Conservation (phyloP, 2,113 vertebrate genomes). For the Mesitornis unicolor region DNA sequence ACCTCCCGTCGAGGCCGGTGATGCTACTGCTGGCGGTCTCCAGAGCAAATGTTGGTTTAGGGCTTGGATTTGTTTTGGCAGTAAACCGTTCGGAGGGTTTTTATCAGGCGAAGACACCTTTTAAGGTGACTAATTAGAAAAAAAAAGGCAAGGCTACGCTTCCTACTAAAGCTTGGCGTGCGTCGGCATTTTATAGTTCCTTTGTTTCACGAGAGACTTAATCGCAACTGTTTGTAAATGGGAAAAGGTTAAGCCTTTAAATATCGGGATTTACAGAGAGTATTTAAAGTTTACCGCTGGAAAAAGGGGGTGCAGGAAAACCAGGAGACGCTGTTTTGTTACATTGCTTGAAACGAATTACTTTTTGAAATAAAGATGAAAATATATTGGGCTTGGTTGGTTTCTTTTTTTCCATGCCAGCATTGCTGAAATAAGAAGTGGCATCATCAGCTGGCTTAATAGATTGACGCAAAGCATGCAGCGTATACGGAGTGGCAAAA, state of each 20-base stretch:
- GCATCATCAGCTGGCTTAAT: accelerated
- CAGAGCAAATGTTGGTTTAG: neutral
- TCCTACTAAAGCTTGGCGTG: neutral
- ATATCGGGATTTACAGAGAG: neutral
- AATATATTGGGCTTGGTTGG: too few relatives aligned
- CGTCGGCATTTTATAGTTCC: neutral
- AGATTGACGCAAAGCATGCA: accelerated
- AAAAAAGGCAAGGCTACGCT: neutral
- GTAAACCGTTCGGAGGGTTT: neutral
- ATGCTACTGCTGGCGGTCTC: neutral
- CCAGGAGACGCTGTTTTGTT: accelerated
- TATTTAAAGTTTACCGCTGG: neutral
- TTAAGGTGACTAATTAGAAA: slow-evolving; percentile 22
- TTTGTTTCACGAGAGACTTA: neutral
- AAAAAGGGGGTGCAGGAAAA: neutral
- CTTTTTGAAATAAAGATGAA: neutral
- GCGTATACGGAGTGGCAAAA: neutral
- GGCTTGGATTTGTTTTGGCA: slow-evolving; percentile 7
- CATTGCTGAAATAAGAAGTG: accelerated
- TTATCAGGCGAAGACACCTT: slow-evolving; percentile 33
- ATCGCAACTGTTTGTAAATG: neutral
- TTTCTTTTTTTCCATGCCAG: neutral
- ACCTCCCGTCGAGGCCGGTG: neutral
- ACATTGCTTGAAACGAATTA: neutral
- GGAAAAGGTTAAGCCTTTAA: neutral